Percentiles rank a stretch among this genome's conserved stretches.
These are phyloP conservation scores for Aphidius gifuensis DNA, from an alignment of 1,140 invertebrate species.

Conservation along the genomic window DNA sequence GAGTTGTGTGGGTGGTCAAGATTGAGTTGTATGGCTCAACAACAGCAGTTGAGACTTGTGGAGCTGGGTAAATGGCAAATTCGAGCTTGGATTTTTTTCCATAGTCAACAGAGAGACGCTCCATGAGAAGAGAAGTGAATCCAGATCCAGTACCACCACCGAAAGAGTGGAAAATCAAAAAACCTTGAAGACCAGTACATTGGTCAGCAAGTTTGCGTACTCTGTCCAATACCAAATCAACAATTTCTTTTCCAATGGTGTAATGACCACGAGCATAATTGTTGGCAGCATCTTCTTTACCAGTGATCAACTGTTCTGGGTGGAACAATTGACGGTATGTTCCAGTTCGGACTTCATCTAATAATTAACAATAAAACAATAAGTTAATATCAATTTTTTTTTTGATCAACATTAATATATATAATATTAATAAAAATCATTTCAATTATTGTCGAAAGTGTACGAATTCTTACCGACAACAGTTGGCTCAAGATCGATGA, in stretches of 20 bases:
- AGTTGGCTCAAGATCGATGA: slow-evolving; percentile 84
- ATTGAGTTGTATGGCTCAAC: slow-evolving; percentile 90
- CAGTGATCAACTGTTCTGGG: slow-evolving; percentile 80
- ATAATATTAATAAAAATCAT: no score
- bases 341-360: slow-evolving; percentile 75
- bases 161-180: slow-evolving; percentile 16
- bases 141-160: slow-evolving; percentile 9
- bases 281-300: slow-evolving; percentile 86
- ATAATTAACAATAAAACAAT: slow-evolving; percentile 14
- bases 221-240: slow-evolving; percentile 75
- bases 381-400: neutral
- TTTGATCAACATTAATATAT: no score
- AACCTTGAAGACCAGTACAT: slow-evolving; percentile 9
- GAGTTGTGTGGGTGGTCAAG: slow-evolving; percentile 72
- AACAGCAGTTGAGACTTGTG: slow-evolving; percentile 82
- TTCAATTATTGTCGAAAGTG: no score
- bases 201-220: slow-evolving; percentile 60
- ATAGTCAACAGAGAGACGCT: slow-evolving; percentile 12
- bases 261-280: slow-evolving; percentile 89
- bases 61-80: slow-evolving; percentile 87
- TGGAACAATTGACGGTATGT: slow-evolving; percentile 82
- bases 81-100: slow-evolving; percentile 55
- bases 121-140: slow-evolving; percentile 13
- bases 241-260: slow-evolving; percentile 87
- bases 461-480: slow-evolving; percentile 67